A percentile compares a stretch with the other conserved stretches of the same genome.
Evolutionary conservation across 2,113 vertebrate species (phyloP).

Genomic region (Megaceryle maxima): DNA sequence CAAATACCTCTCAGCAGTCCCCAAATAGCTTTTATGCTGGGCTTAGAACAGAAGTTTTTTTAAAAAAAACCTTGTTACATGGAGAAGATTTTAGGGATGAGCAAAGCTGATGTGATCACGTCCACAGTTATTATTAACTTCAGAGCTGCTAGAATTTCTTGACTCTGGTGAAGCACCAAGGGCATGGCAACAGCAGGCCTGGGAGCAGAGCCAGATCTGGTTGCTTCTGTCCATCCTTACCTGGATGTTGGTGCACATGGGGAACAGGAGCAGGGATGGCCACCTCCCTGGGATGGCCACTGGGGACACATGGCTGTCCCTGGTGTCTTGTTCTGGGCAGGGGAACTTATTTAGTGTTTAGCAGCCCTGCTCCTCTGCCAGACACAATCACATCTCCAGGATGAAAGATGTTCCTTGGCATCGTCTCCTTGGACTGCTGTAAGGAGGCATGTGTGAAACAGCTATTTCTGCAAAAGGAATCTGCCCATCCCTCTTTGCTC

Average conservation of each 20-base stretch:
- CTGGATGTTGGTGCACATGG: rapidly evolving
- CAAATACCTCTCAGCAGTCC: not conserved
- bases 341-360: not conserved
- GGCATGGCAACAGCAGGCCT: not conserved
- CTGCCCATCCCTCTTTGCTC: not conserved
- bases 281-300: not conserved
- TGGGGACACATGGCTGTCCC: not conserved
- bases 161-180: not conserved
- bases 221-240: not conserved
- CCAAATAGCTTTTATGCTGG: not conserved
- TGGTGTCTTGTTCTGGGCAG: not conserved
- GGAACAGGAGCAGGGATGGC: not conserved
- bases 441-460: not conserved
- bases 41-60: not conserved
- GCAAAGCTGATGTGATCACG: not conserved
- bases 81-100: not conserved
- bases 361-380: not conserved
- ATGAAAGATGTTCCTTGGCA: not conserved
- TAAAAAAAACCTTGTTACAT: not conserved
- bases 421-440: not conserved
- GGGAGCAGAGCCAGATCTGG: not conserved
- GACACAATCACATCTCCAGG: not conserved
- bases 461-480: not conserved
- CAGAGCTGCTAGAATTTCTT: not conserved
- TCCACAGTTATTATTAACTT: not conserved